Evolutionary conservation across 2,797 vertebrate species (phyloP), one percentile per base, ranked within the genome.

Genomic region (Masticophis lateralis): DNA sequence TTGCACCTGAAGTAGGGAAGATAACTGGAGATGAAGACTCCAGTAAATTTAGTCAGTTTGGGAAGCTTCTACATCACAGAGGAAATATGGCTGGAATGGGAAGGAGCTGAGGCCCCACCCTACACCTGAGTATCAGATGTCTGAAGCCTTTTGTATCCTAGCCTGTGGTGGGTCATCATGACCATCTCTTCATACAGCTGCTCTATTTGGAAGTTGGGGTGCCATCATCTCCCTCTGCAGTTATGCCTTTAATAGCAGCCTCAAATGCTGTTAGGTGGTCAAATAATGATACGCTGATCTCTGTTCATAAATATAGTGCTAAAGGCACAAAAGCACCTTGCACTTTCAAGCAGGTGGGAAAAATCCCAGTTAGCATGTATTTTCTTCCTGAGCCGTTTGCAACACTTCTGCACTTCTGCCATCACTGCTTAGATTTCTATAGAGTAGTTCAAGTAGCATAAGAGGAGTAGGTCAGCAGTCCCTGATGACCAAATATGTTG

Each of bases 1-100:
- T 95, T 95, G 87, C 87, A 89, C 11, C 86, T 91, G 1, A 0
- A 89, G 22, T 79, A 57, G 32, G 53, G 89, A 12, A 59, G 37
- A 43, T 61, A 87, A 47, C 79, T 83, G 90, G 27, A 32, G 37
- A 12, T 74, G 90, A 89, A 89, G 89, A 92, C 2, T 53, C 83
- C 32, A 79, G 59, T 89, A 90, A 63, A 53, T 69, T 95, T 95
- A 94, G 94, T 79, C 56, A 32, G 20, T 1, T 0, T 66, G 16
- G 69, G 10, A 27, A 27, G 57, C 86, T 89, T 94, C 87, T 51
- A 0, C 10, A 91, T 61, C 93, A 92, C 37, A n/a, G 59, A 89
- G 28, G 69, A 74, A 27, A 25, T 16, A 28, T 57, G 32, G 63
- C 60, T 56, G 61, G 53, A 90, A 56, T 53, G 37, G 53, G 88